Evolutionary conservation across 2,888 invertebrate genomes (phyloP), one percentile per base, ranked within the genome.

Genomic region (Aphrophora alni): DNA sequence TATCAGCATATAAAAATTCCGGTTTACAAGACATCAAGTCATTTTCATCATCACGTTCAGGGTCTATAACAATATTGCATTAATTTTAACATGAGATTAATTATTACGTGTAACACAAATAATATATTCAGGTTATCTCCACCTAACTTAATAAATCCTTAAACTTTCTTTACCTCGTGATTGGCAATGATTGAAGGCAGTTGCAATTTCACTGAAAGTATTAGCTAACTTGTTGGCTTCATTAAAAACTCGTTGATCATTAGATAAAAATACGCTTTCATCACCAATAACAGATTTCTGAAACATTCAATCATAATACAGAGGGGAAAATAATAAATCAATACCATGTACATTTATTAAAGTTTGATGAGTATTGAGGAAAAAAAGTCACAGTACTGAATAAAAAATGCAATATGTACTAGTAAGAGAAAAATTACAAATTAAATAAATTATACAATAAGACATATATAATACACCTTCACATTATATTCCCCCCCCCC

Each of bases 161-260:
- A 33, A 33, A 5, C 3, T 33, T 33, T 33, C 3, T 8, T 33
- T 79, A 79, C 78, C 78, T 79, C n/a, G 14, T 8, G 59, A 26
- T 33, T 74, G 27, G n/a, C 78, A 25, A 24, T 44, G 44, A 44
- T 4, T 7, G 8, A 73, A 72, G 70, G 51, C 73, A 21, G 51
- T 73, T 10, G 78, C 78, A 14, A 73, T 44, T 78, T 59, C 70
- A 59, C 78, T 78, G 33, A 78, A 78, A 10, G 78, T 74, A 5
- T 69, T 28, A 59, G 78, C 73, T 24, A 79, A 38, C 69, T 74
- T 79, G 24, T 73, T 51, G 33, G 78, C 78, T 59, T 79, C 78
- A 38, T 68, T 28, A 51, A 79, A 79, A 14, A 79, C 38, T 21
- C 24, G 26, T 5, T 74, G 68, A 27, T 79, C 59, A 7, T 38